Base-by-base conservation (phyloP, 2,797 vertebrate species). In the Microctenopoma stevenorrisi region DNA sequence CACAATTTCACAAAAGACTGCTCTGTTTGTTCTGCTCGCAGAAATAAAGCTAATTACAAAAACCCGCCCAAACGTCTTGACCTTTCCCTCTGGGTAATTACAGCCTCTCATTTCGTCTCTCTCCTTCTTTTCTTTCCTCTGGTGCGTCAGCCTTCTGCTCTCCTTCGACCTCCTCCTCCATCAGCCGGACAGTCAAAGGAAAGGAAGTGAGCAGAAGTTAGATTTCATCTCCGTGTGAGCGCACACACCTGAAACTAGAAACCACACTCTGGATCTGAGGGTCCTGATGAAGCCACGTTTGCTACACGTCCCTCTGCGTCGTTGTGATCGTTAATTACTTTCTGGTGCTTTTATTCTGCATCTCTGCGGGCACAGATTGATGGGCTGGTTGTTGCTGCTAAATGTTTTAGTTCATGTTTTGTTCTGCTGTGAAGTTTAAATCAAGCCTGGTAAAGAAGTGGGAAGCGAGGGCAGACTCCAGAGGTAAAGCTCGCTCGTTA, bases 1-100 rank as follows among this genome's bases (percentile, higher is more conserved):
- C 82, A 78, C 86, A 92, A 91, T 91, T 91, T 91, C 90, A 92
- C 86, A 88, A 91, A 85, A 91, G 82, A 93, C 80, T 70, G 81
- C 83, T 89, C 82, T 88, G 82, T 91, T 92, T 92, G 86, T 86
- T 90, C 85, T 84, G 79, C 76, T 84, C 46, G 74, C 70, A 87
- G 79, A 91, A 92, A 88, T 86, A 88, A 91, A 90, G 84, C 83
- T 89, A 93, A 92, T 91, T 89, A 88, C 84, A 80, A 84, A 85
- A 90, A 73, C 68, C 74, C 55, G 50, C 86, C 81, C 79, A 84
- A 88, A 88, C 74, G 68, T 79, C 87, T 88, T 92, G 86, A 93
- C 89, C 90, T 91, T 92, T 91, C 69, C 70, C 62, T 84, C 52
- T 55, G 80, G 74, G 76, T 91, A 85, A 91, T 90, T 89, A 87